phyloP scores from a whole-genome alignment of 2,888 invertebrate species.

The Sycophila texana region DNA sequence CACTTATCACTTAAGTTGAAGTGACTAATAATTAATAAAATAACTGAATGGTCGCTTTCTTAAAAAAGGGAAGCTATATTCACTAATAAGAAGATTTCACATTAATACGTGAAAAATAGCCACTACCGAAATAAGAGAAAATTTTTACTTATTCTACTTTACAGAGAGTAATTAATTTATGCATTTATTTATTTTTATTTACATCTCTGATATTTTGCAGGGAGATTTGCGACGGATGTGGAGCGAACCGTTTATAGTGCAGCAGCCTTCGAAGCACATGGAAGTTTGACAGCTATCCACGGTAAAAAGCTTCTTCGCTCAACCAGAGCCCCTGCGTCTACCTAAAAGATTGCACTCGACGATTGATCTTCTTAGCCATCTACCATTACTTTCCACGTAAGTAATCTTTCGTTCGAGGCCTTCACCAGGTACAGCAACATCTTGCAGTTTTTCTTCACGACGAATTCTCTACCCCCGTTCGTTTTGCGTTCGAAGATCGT shows the following conservation, averaged over 20 bases:
- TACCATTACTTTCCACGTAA: slow-evolving; percentile 66
- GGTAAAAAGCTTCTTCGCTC: slow-evolving; percentile 23
- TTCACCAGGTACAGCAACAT: slow-evolving; percentile 1
- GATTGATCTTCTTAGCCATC: slow-evolving; percentile 17
- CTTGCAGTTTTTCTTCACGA: slow-evolving; percentile 16
- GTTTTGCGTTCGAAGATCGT: not conserved
- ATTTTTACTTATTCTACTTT: too few species aligned
- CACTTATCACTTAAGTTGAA: too few species aligned
- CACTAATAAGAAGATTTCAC: too few species aligned
- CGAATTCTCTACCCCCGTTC: slow-evolving; percentile 4
- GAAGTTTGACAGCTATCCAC: slow-evolving; percentile 82
- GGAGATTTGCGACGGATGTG: slow-evolving; percentile 98
- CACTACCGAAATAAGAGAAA: too few species aligned
- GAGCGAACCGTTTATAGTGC: slow-evolving; percentile 95
- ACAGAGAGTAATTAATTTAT: not conserved
- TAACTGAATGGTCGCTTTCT: too few species aligned
- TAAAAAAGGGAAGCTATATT: too few species aligned
- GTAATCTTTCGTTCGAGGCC: slow-evolving; percentile 63
- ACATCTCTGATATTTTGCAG: slow-evolving; percentile 76
- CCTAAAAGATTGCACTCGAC: slow-evolving; percentile 14
- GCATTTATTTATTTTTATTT: slow-evolving; percentile 23
- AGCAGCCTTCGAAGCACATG: slow-evolving; percentile 87
- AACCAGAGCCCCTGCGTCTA: slow-evolving; percentile 37
- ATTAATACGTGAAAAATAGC: too few species aligned
- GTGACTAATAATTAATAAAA: too few species aligned